Evolutionary conservation across 2,113 vertebrate species (phyloP), one percentile per base, ranked within the genome.

Genomic region (Hippocampus zosterae): DNA sequence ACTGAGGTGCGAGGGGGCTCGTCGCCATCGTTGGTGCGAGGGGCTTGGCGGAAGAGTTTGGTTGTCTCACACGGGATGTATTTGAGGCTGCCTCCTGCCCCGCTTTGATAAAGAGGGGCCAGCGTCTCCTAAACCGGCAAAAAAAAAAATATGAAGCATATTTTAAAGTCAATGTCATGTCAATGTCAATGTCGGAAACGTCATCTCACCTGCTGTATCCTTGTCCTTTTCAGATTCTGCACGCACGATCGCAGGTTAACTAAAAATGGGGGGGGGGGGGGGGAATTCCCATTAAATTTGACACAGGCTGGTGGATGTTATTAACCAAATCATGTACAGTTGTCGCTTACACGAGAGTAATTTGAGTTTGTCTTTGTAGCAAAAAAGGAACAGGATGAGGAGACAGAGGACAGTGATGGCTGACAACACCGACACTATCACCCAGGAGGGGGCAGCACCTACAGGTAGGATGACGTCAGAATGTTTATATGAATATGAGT

Each of bases 351-450:
- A 85, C 5, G 89, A 89, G 41, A 90, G 78, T 55, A 92, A 71
- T 60, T 89, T 92, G 48, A 93, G 79, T 75, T 91, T 93, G 75
- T 93, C 91, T 77, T 92, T 93, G 81, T 91, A 92, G 86, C 92
- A 93, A 82, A 92, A 90, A 56, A 93, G 82, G 19, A 89, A 85
- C 57, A 93, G 79, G 74, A 93, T 87, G 70, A 91, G 85, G 52
- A 91, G 88, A 48, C 88, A 91, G 55, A 92, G 78, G 48, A 91
- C 68, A 5, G 91, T 88, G 67, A 93, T 86, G 76, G 87, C 80
- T 5, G 84, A 92, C 72, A 92, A 84, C 57, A 92, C 82, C 7
- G 88, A 88, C 64, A 93, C 92, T 8, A 93, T 75, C 2, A 90
- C 84, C 91, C 91, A 91, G 67, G 87, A 88, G 46, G 81, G 79